Evolutionary conservation across 2,797 vertebrate genomes (phyloP), one percentile per base, ranked within the genome.

Genomic region (Staurois parvus): DNA sequence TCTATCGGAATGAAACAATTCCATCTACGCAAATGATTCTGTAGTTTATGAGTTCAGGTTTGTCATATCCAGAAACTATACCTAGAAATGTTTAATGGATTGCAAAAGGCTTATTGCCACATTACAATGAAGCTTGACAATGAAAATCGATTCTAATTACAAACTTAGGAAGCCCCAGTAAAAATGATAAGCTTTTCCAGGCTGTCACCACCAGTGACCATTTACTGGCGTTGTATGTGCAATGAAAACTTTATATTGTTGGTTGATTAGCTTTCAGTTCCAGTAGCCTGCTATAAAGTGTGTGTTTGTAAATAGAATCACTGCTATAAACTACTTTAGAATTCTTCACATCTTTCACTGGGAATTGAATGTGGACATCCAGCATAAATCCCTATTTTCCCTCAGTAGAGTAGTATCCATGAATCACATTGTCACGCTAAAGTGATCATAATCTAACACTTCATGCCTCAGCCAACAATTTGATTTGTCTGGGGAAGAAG

Each of bases 401-500:
- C 89, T 92, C 85, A 32, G 89, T 91, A 90, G 93, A 87, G 91
- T 85, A 91, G 90, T 88, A 91, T 89, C 91, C 89, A 90, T 88
- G 93, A 94, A 93, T 94, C 93, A 92, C 91, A 93, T 93, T 87
- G 80, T 94, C 91, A 92, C 24, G 56, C 91, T 87, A 90, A 91
- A 92, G 92, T 76, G 87, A 92, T 94, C 93, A 90, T 93, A 93
- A 95, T 95, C 92, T 94, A 93, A 92, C 92, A 92, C 92, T 93
- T 94, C 92, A 92, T 88, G 91, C 92, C 90, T 95, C 92, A 92
- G 90, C 92, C 92, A 94, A 93, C 93, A 93, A 92, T 89, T 94
- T 94, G 93, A 95, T 95, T 94, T 94, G 93, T 95, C 92, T 93
- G 87, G 92, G 93, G 93, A 92, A 90, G 86, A 84, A 89, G 75